Evolutionary conservation across 2,888 invertebrate genomes (phyloP).

Genomic region (Dolichopus griseipennis): DNA sequence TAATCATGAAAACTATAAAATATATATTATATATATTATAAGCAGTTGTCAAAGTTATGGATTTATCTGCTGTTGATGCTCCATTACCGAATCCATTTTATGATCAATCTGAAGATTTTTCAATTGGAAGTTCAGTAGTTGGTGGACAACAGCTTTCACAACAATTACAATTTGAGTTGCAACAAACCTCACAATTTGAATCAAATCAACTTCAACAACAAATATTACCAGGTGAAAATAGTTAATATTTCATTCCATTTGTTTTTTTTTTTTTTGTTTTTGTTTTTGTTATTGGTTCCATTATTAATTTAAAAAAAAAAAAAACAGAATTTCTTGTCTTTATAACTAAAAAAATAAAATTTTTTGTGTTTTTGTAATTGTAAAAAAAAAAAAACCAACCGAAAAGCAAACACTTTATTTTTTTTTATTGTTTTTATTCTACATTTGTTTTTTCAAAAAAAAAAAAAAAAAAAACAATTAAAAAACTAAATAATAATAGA

Average conservation of each 20-base stretch:
- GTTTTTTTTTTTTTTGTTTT: too few relatives aligned
- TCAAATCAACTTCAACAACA: background rate
- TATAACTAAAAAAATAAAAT: background rate
- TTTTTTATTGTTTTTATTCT: background rate
- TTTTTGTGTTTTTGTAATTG: background rate
- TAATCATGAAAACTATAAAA: too few relatives aligned
- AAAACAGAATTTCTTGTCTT: background rate
- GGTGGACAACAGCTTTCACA: slow-evolving; percentile 18
- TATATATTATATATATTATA: background rate
- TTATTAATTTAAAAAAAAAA: too few relatives aligned
- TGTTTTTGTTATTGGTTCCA: too few relatives aligned
- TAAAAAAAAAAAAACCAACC: background rate
- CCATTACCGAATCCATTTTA: slow-evolving; percentile 42
- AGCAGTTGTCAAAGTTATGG: slow-evolving; percentile 3
- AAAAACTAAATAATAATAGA: background rate
- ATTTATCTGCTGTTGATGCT: slow-evolving; percentile 15
- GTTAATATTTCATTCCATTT: background rate
- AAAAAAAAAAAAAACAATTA: too few relatives aligned
- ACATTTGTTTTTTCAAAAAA: background rate
- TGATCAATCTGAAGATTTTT: slow-evolving; percentile 30
- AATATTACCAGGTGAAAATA: background rate
- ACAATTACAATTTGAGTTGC: slow-evolving; percentile 9
- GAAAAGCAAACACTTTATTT: background rate
- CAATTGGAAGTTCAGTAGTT: slow-evolving; percentile 13
- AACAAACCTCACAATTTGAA: background rate